Base-by-base conservation (phyloP, 2,113 vertebrate species). In the Oncorhynchus nerka region DNA sequence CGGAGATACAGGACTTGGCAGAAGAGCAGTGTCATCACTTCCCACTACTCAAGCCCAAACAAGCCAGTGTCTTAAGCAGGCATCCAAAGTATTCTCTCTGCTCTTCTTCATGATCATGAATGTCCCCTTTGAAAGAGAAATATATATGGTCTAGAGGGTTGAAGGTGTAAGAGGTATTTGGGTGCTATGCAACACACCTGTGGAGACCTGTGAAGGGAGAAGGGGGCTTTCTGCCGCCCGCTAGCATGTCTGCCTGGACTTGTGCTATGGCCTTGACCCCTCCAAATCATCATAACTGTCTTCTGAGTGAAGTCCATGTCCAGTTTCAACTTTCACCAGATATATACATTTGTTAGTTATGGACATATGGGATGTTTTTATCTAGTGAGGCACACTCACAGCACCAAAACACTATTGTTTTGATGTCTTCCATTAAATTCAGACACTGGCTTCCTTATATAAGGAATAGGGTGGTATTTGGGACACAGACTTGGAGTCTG, bases 41-140 rank as follows among this genome's bases (percentile, higher is more conserved):
- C 64, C 76, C 67, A 73, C 2, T 55, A 5, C 75, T 88, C 91
- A 87, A 85, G 91, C 75, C 80, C 78, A 1, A 62, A 88, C 92
- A 91, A 57, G 91, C 81, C 75, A 1, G 75, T n/a, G 81, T 79
- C 75, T 73, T 28, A 57, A 73, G 78, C 12, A 77, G 84, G 88
- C 80, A 92, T 92, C 81, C 26, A 0, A 86, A 85, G 74, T 64
- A 90, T 90, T 57, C 79, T 66, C 34, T 30, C 39, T 68, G 26
- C 66, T 34, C 30, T 7, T 68, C 67, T 32, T 8, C 16, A 66
- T 28, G 64, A 30, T 19, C 26, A 75, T 76, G 86, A 76, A 78
- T 16, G 28, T 74, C 8, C 68, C 69, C 49, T 22, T 70, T 70
- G n/a, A 70, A 62, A 22, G 22, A 0, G 0, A 55, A 81, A 79